Conservation (phyloP, 2,888 invertebrate species). For the Chloroclysta siterata region DNA sequence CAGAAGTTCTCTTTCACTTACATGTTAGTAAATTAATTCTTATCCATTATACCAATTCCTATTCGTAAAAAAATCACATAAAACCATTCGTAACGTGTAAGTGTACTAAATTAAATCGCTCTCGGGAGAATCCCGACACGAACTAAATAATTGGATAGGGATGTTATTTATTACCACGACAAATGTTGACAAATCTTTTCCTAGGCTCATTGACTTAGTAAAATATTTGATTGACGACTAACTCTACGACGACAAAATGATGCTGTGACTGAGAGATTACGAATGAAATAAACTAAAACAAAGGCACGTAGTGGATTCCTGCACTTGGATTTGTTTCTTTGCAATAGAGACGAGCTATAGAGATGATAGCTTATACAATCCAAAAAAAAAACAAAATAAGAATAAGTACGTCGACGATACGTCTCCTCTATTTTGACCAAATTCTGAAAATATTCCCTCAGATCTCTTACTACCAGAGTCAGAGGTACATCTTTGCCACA, state of each 20-base stretch:
- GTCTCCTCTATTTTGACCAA: too few relatives aligned
- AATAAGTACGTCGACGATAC: too few relatives aligned
- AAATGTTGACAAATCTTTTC: constrained; percentile 71
- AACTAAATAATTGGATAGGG: constrained; percentile 74
- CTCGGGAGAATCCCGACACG: constrained; percentile 68
- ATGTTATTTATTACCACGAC: constrained; percentile 72
- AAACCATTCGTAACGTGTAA: constrained; percentile 61
- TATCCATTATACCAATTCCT: constrained; percentile 35
- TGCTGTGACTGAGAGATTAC: background rate
- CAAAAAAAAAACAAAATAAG: too few relatives aligned
- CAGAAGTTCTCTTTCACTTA: constrained; percentile 1
- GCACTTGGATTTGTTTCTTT: too few relatives aligned
- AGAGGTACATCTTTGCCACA: too few relatives aligned
- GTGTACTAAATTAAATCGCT: constrained; percentile 73
- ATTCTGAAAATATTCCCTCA: too few relatives aligned
- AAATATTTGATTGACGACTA: constrained; percentile 46
- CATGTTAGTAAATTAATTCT: constrained; percentile 20
- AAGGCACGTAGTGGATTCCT: too few relatives aligned
- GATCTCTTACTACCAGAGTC: too few relatives aligned
- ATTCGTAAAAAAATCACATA: constrained; percentile 48
- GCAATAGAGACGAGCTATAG: too few relatives aligned
- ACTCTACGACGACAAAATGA: background rate
- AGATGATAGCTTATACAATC: too few relatives aligned
- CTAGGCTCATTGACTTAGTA: constrained; percentile 45
- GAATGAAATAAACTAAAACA: too few relatives aligned